Percentiles rank a stretch among this genome's conserved stretches.
Evolutionary conservation across 2,113 vertebrate genomes (phyloP).

Genomic region (Passerina amoena): DNA sequence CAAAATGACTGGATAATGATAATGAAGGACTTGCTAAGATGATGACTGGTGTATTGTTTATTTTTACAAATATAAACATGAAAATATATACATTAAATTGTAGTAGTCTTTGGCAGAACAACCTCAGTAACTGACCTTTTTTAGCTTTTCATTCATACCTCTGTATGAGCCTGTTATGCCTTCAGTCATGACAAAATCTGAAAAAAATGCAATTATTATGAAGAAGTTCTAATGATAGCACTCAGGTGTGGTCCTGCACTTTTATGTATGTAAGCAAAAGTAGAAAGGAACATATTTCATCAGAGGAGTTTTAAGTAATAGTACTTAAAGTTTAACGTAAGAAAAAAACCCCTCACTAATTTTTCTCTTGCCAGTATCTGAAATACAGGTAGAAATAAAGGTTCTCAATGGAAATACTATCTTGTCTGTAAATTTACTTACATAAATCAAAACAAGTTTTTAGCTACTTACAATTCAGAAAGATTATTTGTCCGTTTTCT

Average conservation of each 20-base stretch:
- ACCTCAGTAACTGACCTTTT: neutral
- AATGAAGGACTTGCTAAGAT: neutral
- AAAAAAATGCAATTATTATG: neutral
- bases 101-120: neutral
- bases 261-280: neutral
- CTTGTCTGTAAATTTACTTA: neutral
- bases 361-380: neutral
- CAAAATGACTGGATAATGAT: neutral
- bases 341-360: fast-evolving
- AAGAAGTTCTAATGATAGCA: neutral
- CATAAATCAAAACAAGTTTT: neutral
- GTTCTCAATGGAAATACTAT: neutral
- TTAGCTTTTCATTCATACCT: neutral
- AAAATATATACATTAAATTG: neutral
- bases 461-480: neutral
- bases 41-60: neutral
- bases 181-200: neutral
- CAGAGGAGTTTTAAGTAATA: neutral
- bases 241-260: neutral
- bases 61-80: neutral
- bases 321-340: neutral
- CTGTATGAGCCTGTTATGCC: neutral
- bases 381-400: neutral
- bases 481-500: neutral
- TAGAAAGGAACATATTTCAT: neutral